A percentile compares a stretch with the other conserved stretches of the same genome.
Conservation (phyloP, 64 coral and sea anemone genomes). For the Montipora capricornis region DNA sequence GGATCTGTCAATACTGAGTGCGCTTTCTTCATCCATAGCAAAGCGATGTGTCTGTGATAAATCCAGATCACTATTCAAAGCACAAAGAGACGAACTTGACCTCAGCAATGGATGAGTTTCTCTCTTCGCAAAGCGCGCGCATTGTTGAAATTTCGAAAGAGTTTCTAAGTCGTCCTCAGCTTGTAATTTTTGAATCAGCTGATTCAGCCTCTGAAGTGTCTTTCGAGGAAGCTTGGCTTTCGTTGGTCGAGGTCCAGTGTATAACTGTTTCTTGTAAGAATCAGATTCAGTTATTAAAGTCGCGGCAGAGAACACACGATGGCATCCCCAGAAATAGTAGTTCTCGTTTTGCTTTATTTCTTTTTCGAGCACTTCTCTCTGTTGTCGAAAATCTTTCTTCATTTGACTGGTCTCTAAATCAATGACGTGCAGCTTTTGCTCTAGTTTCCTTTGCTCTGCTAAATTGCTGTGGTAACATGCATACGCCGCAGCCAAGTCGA, state of each 20-base stretch:
- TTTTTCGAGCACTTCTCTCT: background rate
- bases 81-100: background rate
- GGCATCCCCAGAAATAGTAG: background rate
- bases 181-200: slow-evolving; percentile 1
- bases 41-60: background rate
- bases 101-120: background rate
- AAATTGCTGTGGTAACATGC: background rate
- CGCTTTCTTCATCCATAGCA: background rate
- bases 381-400: background rate
- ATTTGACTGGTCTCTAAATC: slow-evolving; percentile 32
- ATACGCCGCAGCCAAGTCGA: slow-evolving; percentile 21
- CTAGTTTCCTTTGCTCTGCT: slow-evolving; percentile 29
- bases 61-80: background rate
- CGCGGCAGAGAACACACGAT: slow-evolving; percentile 22
- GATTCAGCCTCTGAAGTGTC: slow-evolving; percentile 8
- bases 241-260: slow-evolving; percentile 6
- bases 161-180: slow-evolving; percentile 30
- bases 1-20: background rate
- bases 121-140: background rate
- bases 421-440: background rate
- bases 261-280: background rate
- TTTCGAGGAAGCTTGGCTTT: slow-evolving; percentile 41
- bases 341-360: slow-evolving; percentile 19
- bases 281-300: slow-evolving; percentile 31
- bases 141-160: slow-evolving; percentile 6